phyloP scores from a whole-genome alignment of 2,797 vertebrate species.

The Bradypodion ventrale region DNA sequence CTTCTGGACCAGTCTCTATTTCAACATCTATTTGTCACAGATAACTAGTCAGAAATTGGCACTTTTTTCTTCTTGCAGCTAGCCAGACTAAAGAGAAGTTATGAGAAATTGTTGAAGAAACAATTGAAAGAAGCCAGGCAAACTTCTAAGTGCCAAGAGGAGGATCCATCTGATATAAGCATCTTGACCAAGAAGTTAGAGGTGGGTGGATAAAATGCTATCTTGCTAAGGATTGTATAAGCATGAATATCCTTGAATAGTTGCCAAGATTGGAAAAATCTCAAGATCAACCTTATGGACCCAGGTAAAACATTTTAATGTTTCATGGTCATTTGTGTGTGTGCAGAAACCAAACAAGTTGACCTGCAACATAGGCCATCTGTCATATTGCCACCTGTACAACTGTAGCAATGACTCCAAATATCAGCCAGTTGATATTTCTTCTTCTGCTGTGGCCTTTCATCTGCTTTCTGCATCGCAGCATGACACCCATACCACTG shows the following conservation, averaged over 20 bases:
- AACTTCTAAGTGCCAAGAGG: conserved; percentile 72
- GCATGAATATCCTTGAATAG: background rate
- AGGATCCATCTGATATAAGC: conserved; percentile 78
- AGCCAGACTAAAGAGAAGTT: conserved; percentile 87
- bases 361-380: no score
- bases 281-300: background rate
- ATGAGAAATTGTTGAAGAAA: conserved; percentile 90
- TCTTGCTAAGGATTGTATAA: background rate
- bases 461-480: no score
- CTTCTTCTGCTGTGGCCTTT: no score
- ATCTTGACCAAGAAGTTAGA: conserved; percentile 81
- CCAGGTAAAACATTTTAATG: no score
- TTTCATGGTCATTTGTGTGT: no score
- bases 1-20: conserved; percentile 23
- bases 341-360: no score
- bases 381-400: no score
- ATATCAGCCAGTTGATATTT: no score
- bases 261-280: background rate
- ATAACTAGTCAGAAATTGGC: conserved; percentile 38
- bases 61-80: conserved; percentile 77
- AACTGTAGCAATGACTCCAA: no score
- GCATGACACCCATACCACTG: no score
- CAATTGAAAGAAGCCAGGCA: conserved; percentile 79
- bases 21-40: background rate
- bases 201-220: conserved; percentile 70